Evolutionary conservation across 1,140 invertebrate species (phyloP).

Genomic region (Papilio xuthus): DNA sequence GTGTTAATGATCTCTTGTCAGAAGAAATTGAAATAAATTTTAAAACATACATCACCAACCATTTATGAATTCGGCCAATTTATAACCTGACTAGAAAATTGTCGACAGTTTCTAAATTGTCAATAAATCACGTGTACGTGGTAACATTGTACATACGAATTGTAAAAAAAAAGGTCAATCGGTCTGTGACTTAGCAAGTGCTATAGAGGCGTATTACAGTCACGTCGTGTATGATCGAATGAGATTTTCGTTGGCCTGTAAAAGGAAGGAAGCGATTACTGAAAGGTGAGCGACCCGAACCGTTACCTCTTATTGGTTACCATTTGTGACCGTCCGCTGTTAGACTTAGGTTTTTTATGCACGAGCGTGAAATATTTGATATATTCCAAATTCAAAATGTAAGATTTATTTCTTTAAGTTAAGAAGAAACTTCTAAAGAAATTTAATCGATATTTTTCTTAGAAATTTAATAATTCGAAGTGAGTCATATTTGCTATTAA

Average conservation of each 20-base stretch:
- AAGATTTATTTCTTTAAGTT: conserved; percentile 24
- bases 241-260: conserved; percentile 68
- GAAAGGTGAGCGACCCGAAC: conserved; percentile 74
- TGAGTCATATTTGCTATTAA: too few species aligned
- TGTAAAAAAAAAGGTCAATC: neutral
- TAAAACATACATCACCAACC: neutral
- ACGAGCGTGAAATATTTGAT: conserved; percentile 33
- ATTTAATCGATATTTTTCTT: too few species aligned
- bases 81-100: too few species aligned
- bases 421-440: too few species aligned
- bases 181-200: neutral
- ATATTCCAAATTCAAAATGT: neutral
- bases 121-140: too few species aligned
- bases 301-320: conserved; percentile 66
- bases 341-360: neutral
- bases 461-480: too few species aligned
- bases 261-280: conserved; percentile 76
- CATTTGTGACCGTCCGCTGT: conserved; percentile 50
- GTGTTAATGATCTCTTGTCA: conserved; percentile 52
- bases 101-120: too few species aligned
- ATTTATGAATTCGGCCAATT: neutral
- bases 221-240: conserved; percentile 62
- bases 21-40: conserved; percentile 40
- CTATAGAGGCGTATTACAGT: conserved; percentile 57
- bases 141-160: too few species aligned